These are phyloP conservation scores for Nematolebias whitei DNA, from an alignment of 2,113 vertebrate species.

Conservation along the genomic window DNA sequence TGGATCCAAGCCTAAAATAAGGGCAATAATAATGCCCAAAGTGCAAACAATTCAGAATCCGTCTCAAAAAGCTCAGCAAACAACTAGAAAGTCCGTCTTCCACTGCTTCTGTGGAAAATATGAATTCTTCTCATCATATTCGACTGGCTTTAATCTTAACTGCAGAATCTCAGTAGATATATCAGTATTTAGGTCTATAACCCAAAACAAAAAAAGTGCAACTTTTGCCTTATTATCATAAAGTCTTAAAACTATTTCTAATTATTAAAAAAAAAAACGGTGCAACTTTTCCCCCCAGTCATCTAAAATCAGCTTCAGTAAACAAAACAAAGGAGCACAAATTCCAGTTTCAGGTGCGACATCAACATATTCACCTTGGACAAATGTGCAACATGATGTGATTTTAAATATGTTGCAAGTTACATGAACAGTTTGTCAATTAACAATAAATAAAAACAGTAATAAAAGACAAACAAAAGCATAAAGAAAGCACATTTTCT, in stretches of 20 bases:
- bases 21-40: conserved; percentile 46
- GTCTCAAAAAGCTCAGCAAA: conserved; percentile 38
- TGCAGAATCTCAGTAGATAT: conserved; percentile 92
- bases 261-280: conserved; percentile 82
- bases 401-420: background rate
- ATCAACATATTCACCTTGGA: conserved; percentile 70
- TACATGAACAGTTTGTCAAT: conserved; percentile 42
- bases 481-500: conserved; percentile 89
- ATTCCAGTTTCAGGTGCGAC: conserved; percentile 9
- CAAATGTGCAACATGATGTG: conserved; percentile 12
- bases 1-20: conserved; percentile 43
- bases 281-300: background rate
- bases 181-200: conserved; percentile 87
- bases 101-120: conserved; percentile 85
- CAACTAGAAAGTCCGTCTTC: conserved; percentile 81
- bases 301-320: conserved; percentile 9
- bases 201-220: conserved; percentile 87
- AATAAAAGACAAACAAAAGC: conserved; percentile 40
- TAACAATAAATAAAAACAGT: conserved; percentile 53
- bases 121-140: conserved; percentile 90
- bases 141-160: conserved; percentile 83
- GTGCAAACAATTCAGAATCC: conserved; percentile 61
- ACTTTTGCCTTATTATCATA: conserved; percentile 59
- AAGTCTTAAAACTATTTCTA: background rate
- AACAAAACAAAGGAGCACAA: conserved; percentile 2